Evolutionary conservation across 2,797 vertebrate species (phyloP).

Genomic region (Sebastiscus albofasciatus): DNA sequence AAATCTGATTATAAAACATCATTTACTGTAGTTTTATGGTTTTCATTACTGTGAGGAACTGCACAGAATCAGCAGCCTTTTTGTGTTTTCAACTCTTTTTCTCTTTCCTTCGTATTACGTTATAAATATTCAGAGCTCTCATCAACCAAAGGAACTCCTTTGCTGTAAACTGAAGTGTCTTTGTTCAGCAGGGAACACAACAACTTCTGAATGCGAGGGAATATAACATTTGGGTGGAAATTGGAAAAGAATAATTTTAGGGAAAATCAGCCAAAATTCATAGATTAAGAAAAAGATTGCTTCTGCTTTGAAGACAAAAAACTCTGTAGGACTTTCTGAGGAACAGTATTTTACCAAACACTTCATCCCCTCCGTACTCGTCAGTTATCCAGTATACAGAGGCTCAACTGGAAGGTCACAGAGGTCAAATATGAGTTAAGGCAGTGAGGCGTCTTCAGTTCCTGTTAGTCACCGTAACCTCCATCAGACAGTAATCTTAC

Average conservation of each 20-base stretch:
- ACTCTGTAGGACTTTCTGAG: not conserved
- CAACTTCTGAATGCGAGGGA: not conserved
- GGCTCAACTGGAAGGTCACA: conserved; percentile 15
- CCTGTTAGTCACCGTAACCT: not conserved
- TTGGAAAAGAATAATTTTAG: not conserved
- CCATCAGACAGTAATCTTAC: conserved; percentile 33
- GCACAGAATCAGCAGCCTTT: not conserved
- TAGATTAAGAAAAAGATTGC: not conserved
- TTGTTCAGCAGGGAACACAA: not conserved
- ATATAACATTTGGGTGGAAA: not conserved
- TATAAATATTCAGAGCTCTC: not conserved
- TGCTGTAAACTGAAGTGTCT: not conserved
- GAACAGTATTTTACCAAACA: not conserved
- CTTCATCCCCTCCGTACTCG: not conserved
- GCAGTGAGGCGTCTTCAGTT: not conserved
- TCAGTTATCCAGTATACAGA: not conserved
- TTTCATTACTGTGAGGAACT: not conserved
- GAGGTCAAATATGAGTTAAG: conserved; percentile 21
- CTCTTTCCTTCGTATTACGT: no score
- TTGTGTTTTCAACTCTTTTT: not conserved
- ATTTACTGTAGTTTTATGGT: not conserved
- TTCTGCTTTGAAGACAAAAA: not conserved
- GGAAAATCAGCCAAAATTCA: not conserved
- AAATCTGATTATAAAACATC: not conserved
- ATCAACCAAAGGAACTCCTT: not conserved